Evolutionary conservation across 1,140 invertebrate genomes (phyloP).

Genomic region (Drosophila punjabiensis): DNA sequence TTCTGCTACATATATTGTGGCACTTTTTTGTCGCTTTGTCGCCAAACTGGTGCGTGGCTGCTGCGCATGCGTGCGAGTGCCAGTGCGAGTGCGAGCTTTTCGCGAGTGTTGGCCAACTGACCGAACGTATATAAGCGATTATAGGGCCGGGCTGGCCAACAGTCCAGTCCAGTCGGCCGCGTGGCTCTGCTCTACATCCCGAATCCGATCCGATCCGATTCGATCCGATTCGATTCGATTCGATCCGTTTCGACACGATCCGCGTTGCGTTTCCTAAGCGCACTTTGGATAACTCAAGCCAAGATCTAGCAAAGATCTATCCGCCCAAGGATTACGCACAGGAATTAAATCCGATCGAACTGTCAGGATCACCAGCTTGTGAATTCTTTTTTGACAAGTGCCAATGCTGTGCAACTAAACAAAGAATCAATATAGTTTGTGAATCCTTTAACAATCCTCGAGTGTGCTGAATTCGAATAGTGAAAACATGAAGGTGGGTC

Average conservation of each 20-base stretch:
- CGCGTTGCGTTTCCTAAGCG: slow-evolving; percentile 14
- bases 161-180: slow-evolving; percentile 71
- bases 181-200: slow-evolving; percentile 82
- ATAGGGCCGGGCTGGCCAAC: slow-evolving; percentile 85
- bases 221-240: no score
- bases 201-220: slow-evolving; percentile 29
- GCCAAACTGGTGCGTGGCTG: slow-evolving; percentile 83
- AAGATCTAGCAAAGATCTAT: background rate
- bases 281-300: slow-evolving; percentile 2
- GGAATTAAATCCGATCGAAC: background rate
- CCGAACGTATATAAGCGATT: slow-evolving; percentile 85
- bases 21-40: slow-evolving; percentile 68
- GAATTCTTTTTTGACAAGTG: slow-evolving; percentile 55
- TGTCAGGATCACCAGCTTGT: slow-evolving; percentile 27
- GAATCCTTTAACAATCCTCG: slow-evolving; percentile 3
- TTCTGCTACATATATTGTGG: slow-evolving; percentile 45
- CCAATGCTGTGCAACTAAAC: slow-evolving; percentile 41
- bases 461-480: slow-evolving; percentile 25
- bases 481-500: slow-evolving; percentile 79
- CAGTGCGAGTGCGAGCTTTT: slow-evolving; percentile 28
- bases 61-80: slow-evolving; percentile 72
- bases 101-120: slow-evolving; percentile 67
- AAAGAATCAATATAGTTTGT: slow-evolving; percentile 22
- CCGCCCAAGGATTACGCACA: slow-evolving; percentile 26
- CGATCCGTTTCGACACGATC: slow-evolving; percentile 14